phyloP scores from a whole-genome alignment of 2,797 vertebrate species.

The Sylvia borin region DNA sequence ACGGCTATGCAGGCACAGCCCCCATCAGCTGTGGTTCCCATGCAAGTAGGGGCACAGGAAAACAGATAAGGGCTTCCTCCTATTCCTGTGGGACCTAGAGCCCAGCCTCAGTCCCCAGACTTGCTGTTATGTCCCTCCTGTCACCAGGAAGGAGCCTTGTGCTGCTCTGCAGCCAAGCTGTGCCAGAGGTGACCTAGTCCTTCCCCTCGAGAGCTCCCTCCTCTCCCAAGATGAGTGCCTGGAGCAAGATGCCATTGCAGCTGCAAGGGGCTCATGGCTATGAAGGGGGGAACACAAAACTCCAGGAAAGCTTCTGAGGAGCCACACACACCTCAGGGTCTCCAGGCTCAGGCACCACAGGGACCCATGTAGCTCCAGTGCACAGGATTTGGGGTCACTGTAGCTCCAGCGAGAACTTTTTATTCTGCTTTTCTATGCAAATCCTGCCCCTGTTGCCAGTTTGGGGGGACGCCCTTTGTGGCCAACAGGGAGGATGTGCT shows the following conservation, averaged over 20 bases:
- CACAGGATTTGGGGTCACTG: fast-evolving
- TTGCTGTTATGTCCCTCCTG: not conserved
- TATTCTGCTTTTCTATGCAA: not conserved
- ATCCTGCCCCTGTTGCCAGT: not conserved
- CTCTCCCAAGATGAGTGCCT: not conserved
- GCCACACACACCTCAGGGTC: not conserved
- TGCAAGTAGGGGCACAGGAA: not conserved
- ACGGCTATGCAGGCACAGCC: fast-evolving
- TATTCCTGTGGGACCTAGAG: not conserved
- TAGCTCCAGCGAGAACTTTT: not conserved
- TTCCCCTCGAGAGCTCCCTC: not conserved
- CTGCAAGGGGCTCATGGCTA: fast-evolving
- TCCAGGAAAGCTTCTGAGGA: not conserved
- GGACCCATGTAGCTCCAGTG: fast-evolving
- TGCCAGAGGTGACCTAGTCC: fast-evolving
- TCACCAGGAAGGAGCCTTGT: fast-evolving
- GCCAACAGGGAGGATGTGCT: fast-evolving
- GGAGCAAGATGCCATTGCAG: not conserved
- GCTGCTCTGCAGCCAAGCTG: not conserved
- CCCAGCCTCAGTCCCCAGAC: fast-evolving
- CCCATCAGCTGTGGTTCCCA: not conserved
- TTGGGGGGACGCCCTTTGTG: fast-evolving
- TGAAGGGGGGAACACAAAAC: fast-evolving
- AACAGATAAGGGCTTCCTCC: not conserved
- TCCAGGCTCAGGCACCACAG: fast-evolving